phyloP scores from a whole-genome alignment of 23 tunicate genomes.

The Trididemnum nubilum region DNA sequence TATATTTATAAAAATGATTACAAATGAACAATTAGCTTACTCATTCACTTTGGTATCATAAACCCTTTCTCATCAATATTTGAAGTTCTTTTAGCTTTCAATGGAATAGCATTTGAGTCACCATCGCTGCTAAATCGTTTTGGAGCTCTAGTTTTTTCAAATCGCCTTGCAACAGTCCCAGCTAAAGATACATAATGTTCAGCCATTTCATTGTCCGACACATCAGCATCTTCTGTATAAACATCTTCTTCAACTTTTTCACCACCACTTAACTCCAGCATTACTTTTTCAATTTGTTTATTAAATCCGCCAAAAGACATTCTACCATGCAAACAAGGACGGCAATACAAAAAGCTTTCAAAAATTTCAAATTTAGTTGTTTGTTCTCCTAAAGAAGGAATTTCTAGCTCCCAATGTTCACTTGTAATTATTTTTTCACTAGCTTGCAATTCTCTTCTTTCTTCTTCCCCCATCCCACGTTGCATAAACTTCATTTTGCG shows the following conservation, averaged over 20 bases:
- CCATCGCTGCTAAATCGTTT: too few species aligned
- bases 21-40: too few species aligned
- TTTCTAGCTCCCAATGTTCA: constrained; percentile 88
- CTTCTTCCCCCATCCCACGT: constrained; percentile 54
- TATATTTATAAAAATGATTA: too few species aligned
- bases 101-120: too few species aligned
- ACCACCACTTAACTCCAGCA: constrained; percentile 34
- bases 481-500: constrained; percentile 94
- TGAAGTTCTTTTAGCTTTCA: too few species aligned
- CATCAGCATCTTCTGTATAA: constrained; percentile 29
- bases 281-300: constrained; percentile 64
- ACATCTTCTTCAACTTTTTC: constrained; percentile 30
- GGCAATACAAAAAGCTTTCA: constrained; percentile 26
- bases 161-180: constrained; percentile 63
- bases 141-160: too few species aligned
- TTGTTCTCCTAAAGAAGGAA: constrained; percentile 46
- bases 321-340: constrained; percentile 39
- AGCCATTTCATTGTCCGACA: constrained; percentile 92
- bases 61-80: too few species aligned
- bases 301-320: constrained; percentile 78
- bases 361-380: constrained; percentile 35
- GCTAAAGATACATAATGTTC: constrained; percentile 61
- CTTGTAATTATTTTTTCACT: constrained; percentile 36
- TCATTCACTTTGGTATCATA: too few species aligned
- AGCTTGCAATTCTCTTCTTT: constrained; percentile 46